Base-by-base conservation (phyloP, 64 coral and sea anemone species). In the Pocillopora damicornis region DNA sequence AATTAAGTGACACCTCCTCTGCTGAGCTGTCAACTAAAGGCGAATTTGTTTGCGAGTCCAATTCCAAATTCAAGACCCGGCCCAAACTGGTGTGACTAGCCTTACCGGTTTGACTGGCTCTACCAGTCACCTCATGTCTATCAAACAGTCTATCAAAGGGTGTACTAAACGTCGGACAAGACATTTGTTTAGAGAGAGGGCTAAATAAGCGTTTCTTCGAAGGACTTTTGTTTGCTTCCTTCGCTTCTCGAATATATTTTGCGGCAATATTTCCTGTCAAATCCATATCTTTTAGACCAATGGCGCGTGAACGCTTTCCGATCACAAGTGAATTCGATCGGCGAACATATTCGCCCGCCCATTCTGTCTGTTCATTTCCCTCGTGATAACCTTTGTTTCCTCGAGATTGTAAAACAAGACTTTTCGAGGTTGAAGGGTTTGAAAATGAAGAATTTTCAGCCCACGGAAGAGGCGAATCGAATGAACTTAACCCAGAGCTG, bases 231-330 rank as follows among this genome's bases (percentile, higher is more conserved):
- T 66, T 93, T n/a, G 71, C 83, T 75, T 89, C 91, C 57, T 87
- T 92, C 15, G 94, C 88, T 72, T 75, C 18, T 88, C 83, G 90
- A 36, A 93, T 76, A 77, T 93, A 83, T 61, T 87, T 79, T 13
- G 91, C 94, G 17, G 58, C 59, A 37, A 37, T 61, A 60, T 97
- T 97, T 60, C 81, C 87, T 8, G 69, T 88, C 65, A 97, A 76
- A 38, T 97, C 88, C 25, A 97, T 60, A 35, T 97, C 91, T 63
- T 97, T 97, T 0, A 93, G 63, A 11, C 94, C 94, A 37, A 90
- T 11, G 30, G 82, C 82, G 25, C 66, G 75, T 25, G 80, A 60
- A 8, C 86, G 94, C 45, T 88, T 93, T 3, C 94, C 94, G 34
- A 97, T 80, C 22, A 90, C 86, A 67, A 97, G 83, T 9, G 94